Evolutionary conservation across 1,140 invertebrate species (phyloP).

Genomic region (Tribolium castaneum): DNA sequence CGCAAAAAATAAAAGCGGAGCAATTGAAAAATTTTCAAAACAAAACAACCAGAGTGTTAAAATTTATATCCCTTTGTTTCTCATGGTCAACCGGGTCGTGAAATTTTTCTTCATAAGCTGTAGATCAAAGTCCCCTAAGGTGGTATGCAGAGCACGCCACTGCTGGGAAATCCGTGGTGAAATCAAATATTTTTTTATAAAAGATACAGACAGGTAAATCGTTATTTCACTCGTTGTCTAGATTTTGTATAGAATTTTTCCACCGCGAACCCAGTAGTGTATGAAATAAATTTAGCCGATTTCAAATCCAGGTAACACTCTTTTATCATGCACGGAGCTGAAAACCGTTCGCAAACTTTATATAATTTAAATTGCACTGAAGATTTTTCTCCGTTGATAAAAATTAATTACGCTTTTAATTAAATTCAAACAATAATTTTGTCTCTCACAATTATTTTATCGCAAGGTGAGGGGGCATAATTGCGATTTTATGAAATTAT

Average conservation of each 20-base stretch:
- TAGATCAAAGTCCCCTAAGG: not conserved
- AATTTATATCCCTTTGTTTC: not conserved
- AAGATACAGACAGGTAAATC: constrained; percentile 19
- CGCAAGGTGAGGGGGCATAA: not conserved
- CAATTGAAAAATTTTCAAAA: not conserved
- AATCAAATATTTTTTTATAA: constrained; percentile 19
- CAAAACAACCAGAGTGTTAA: not conserved
- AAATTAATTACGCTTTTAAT: not conserved
- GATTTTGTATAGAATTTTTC: constrained; percentile 3
- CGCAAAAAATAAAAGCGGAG: not conserved
- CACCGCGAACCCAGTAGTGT: constrained; percentile 4
- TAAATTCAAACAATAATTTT: not conserved
- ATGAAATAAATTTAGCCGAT: constrained; percentile 10
- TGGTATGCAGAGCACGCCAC: not conserved
- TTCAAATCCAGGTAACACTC: constrained; percentile 4
- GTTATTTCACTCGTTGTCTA: constrained; percentile 21
- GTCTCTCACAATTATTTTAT: not conserved
- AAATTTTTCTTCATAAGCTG: not conserved
- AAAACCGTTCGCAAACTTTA: not conserved
- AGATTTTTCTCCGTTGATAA: not conserved
- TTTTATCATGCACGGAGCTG: not conserved
- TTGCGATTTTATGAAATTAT: not conserved
- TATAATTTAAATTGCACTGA: not conserved
- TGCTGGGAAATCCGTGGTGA: not conserved
- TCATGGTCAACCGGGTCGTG: not conserved